phyloP scores from a whole-genome alignment of 2,113 vertebrate species.

The Terrapene triunguis region DNA sequence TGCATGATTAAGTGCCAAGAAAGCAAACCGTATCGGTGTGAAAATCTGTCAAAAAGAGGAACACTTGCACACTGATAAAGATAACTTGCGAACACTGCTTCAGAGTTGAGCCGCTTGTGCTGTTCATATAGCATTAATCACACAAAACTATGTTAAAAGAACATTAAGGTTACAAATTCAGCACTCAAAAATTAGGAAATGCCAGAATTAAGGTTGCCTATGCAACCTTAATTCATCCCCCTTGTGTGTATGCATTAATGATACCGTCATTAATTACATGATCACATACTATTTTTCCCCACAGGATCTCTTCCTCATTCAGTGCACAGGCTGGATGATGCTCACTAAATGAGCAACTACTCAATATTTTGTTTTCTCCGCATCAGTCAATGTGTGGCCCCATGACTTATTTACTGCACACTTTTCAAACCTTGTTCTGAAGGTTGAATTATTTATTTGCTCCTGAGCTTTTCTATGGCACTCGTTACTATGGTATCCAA shows the following conservation, averaged over 20 bases:
- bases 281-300: neutral
- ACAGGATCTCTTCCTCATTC: neutral
- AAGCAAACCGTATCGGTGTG: neutral
- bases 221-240: neutral
- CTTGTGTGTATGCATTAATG: neutral
- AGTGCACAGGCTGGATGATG: neutral
- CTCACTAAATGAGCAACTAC: neutral
- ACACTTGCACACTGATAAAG: constrained; percentile 37
- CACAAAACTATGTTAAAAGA: constrained; percentile 41
- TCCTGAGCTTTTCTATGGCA: neutral
- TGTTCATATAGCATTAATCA: constrained; percentile 5
- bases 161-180: constrained; percentile 20
- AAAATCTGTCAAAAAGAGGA: constrained; percentile 64
- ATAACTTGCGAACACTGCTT: constrained; percentile 29
- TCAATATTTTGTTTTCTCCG: neutral
- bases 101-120: neutral
- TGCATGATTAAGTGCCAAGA: constrained; percentile 60
- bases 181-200: constrained; percentile 4
- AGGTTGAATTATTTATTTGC: neutral
- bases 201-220: neutral
- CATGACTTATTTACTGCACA: neutral
- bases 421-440: neutral
- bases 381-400: neutral
- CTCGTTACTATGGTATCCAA: neutral
- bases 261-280: neutral